phyloP scores from a whole-genome alignment of 2,888 invertebrate species.

The Oligia latruncula region DNA sequence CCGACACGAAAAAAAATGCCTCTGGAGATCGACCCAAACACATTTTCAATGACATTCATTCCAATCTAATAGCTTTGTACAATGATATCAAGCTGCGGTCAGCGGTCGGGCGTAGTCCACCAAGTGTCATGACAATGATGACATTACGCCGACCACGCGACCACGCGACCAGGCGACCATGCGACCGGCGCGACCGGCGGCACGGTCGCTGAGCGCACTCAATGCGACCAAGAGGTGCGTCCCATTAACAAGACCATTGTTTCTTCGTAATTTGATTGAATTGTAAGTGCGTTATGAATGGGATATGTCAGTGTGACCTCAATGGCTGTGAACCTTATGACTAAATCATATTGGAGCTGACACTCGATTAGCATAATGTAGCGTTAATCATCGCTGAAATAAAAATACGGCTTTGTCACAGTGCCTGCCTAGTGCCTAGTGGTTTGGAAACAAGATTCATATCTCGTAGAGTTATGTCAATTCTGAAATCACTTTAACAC shows the following conservation, averaged over 20 bases:
- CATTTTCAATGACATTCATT: background rate
- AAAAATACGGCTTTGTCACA: slow-evolving; percentile 12
- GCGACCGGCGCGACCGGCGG: background rate
- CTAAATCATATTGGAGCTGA: slow-evolving; percentile 27
- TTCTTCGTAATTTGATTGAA: slow-evolving; percentile 37
- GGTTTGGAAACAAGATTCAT: slow-evolving; percentile 13
- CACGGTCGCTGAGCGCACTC: slow-evolving; percentile 38
- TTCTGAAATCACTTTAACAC: slow-evolving; percentile 16
- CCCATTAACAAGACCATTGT: slow-evolving; percentile 53
- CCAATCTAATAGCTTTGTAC: slow-evolving; percentile 6
- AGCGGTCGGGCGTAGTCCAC: slow-evolving; percentile 2
- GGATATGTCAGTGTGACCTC: slow-evolving; percentile 13
- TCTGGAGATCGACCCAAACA: too few species aligned
- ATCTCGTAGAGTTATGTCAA: slow-evolving; percentile 10
- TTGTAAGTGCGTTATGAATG: slow-evolving; percentile 47
- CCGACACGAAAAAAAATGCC: too few species aligned
- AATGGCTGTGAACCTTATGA: slow-evolving; percentile 24
- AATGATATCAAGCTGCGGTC: slow-evolving; percentile 25
- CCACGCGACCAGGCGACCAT: background rate
- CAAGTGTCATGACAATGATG: slow-evolving; percentile 37
- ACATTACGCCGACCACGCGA: slow-evolving; percentile 13
- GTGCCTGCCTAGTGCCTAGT: slow-evolving; percentile 8
- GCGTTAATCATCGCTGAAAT: slow-evolving; percentile 1
- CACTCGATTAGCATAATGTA: slow-evolving; percentile 37
- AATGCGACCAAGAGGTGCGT: slow-evolving; percentile 36